These are phyloP conservation scores for Platycercus adscitus DNA, from an alignment of 2,113 vertebrate genomes.

Conservation along the genomic window DNA sequence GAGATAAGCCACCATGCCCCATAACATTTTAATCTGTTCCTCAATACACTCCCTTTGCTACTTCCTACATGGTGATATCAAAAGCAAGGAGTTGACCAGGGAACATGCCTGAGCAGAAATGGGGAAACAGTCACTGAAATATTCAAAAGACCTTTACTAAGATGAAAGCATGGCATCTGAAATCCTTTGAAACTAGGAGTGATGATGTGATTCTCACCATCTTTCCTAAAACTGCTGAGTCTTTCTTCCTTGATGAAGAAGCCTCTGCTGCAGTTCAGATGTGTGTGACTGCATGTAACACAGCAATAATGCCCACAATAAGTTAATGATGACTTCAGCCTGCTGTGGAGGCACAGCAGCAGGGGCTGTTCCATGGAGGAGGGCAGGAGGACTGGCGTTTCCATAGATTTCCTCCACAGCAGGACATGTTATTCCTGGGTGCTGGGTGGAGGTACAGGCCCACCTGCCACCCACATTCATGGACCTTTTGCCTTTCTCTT, in stretches of 20 bases:
- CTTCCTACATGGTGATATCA: not conserved
- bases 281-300: not conserved
- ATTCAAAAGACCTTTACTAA: not conserved
- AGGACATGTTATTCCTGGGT: not conserved
- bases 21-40: not conserved
- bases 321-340: not conserved
- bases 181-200: not conserved
- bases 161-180: not conserved
- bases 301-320: not conserved
- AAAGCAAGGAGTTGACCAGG: not conserved
- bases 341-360: not conserved
- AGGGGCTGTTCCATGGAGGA: not conserved
- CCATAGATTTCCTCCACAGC: not conserved
- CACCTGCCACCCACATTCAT: not conserved
- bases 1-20: not conserved
- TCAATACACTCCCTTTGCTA: not conserved
- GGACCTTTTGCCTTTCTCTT: not conserved
- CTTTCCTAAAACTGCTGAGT: slow-evolving; percentile 74
- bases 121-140: not conserved
- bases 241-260: not conserved
- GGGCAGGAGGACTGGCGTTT: not conserved
- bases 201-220: slow-evolving; percentile 61
- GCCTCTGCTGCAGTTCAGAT: not conserved
- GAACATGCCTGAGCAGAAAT: not conserved
- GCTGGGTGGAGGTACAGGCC: not conserved